Evolutionary conservation across 37 sponge, comb jelly and placozoan genomes (phyloP), one percentile per base, ranked within the genome.

Genomic region (Mnemiopsis leidyi): DNA sequence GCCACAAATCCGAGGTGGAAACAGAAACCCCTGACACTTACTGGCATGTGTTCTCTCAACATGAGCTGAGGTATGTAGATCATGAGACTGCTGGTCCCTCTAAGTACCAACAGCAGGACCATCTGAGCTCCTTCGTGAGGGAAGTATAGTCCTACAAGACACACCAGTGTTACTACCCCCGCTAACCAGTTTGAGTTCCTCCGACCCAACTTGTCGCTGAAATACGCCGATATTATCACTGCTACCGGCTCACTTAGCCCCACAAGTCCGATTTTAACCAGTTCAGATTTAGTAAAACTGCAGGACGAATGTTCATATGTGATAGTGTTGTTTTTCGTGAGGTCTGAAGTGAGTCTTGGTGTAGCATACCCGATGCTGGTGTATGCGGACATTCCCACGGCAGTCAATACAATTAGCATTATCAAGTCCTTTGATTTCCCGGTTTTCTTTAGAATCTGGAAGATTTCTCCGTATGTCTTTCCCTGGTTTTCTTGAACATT

Each of bases 31-130:
- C 79, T 1, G 79, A 77, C 79, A 33, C 36, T 28, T 33, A 36
- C 33, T 33, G 79, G 79, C 33, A 77, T 33, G 79, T 77, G 79
- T 32, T 77, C 79, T 16, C 79, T 31, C 18, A 77, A 20, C 35
- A 77, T 16, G 0, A 77, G 36, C 1, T 34, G 32, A 20, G 79
- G 79, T 9, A 77, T 9, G 36, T 5, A 32, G 35, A 36, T 77
- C 36, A 77, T 1, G 35, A 77, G 30, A 36, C 33, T 77, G 36
- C 26, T 32, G 20, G 1, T 28, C 36, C 79, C 79, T 9, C 18
- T 31, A 33, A 77, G 32, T 0, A 28, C 1, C 79, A 77, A 34
- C 34, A 32, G 26, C 18, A 31, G 26, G 79, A 77, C 20, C 20
- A 77, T 32, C 36, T 34, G 35, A 0, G 16, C 30, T 21, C 32